A percentile compares a stretch with the other conserved stretches of the same genome.
These are phyloP conservation scores for Lasiommata megera DNA, from an alignment of 2,888 invertebrate species.

Conservation along the genomic window DNA sequence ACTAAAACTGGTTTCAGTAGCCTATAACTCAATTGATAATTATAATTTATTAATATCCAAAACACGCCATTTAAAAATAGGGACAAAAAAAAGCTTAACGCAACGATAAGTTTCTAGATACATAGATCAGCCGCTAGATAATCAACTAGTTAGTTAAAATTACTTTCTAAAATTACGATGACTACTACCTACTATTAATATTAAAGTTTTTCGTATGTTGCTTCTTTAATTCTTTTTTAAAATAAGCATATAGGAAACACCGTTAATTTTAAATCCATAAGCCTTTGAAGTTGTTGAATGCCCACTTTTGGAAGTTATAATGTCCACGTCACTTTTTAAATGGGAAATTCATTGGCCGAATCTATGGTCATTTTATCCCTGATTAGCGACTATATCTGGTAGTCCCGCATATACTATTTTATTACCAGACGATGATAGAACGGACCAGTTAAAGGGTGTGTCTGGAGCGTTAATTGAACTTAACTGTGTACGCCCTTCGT, in stretches of 20 bases:
- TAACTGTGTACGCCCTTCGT: slow-evolving; percentile 37
- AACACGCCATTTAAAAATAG: no score
- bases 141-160: background rate
- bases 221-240: background rate
- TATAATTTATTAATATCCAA: no score
- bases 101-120: no score
- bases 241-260: background rate
- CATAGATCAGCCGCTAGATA: no score
- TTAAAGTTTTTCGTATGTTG: background rate
- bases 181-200: background rate
- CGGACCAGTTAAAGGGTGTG: slow-evolving; percentile 55
- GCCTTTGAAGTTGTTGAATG: background rate
- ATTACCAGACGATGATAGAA: slow-evolving; percentile 52
- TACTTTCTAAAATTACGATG: slow-evolving; percentile 3
- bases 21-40: no score
- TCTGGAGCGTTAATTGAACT: slow-evolving; percentile 55
- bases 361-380: background rate
- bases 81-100: no score
- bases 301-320: slow-evolving; percentile 1
- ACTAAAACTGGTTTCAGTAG: no score
- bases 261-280: background rate
- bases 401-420: slow-evolving; percentile 33
- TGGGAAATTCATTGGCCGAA: background rate
- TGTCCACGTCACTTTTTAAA: background rate
- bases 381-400: background rate